Conservation (phyloP, 2,113 vertebrate genomes). For the Lophotis ruficrista region DNA sequence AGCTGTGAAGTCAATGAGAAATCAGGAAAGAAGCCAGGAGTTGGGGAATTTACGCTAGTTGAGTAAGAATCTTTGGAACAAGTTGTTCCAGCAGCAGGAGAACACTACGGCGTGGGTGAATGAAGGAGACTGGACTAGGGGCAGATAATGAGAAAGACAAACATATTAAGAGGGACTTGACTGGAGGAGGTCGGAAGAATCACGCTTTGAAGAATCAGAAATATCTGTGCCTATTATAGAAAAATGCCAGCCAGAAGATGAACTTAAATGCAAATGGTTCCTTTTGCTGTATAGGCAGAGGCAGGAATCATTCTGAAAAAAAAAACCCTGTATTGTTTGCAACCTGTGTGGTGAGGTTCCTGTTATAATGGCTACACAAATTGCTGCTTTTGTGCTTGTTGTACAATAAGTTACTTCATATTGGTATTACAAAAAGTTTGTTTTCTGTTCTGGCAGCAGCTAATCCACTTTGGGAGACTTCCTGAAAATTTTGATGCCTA, state of each 20-base stretch:
- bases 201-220: neutral
- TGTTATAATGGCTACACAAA: neutral
- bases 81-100: neutral
- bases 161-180: neutral
- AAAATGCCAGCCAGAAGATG: neutral
- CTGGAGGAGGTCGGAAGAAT: neutral
- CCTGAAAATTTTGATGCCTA: neutral
- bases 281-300: neutral
- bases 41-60: neutral
- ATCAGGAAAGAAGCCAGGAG: neutral
- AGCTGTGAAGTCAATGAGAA: neutral
- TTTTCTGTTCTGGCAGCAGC: neutral
- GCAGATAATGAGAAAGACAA: neutral
- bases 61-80: neutral
- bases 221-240: neutral
- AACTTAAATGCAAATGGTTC: neutral
- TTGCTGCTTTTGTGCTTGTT: neutral
- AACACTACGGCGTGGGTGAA: neutral
- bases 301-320: neutral
- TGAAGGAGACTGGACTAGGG: neutral
- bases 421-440: neutral
- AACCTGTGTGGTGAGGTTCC: neutral
- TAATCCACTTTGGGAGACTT: neutral
- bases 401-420: neutral
- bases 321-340: neutral